Percentiles rank a stretch among this genome's conserved stretches.
Evolutionary conservation across 2,888 invertebrate genomes (phyloP).

Genomic region (Tuta absoluta): DNA sequence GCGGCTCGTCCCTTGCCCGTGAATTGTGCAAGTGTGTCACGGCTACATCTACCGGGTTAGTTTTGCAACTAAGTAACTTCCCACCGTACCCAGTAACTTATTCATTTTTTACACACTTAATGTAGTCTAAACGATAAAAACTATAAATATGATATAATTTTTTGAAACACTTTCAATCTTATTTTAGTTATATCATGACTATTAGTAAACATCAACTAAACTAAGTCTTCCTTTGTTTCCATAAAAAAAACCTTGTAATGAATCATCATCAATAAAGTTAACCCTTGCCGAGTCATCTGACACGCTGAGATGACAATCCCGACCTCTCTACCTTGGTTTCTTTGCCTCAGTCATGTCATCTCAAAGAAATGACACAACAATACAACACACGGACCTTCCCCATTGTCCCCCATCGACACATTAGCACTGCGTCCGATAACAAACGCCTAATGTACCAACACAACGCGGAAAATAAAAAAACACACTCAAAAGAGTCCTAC

Average conservation of each 20-base stretch:
- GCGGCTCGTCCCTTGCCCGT: too few relatives aligned
- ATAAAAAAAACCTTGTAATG: slow-evolving; percentile 1
- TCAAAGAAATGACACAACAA: slow-evolving; percentile 41
- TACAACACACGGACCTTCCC: slow-evolving; percentile 18
- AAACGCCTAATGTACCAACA: slow-evolving; percentile 61
- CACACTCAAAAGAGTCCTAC: slow-evolving; percentile 49
- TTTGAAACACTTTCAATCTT: neutral
- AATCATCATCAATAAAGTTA: slow-evolving; percentile 18
- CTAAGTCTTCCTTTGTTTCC: neutral
- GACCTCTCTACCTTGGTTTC: neutral
- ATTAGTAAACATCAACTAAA: neutral
- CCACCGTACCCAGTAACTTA: too few relatives aligned
- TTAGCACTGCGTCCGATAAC: slow-evolving; percentile 59
- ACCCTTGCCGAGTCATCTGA: slow-evolving; percentile 16
- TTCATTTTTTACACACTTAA: too few relatives aligned
- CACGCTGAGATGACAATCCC: slow-evolving; percentile 10
- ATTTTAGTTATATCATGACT: neutral
- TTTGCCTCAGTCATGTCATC: slow-evolving; percentile 13
- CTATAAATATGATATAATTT: too few relatives aligned
- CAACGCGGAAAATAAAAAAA: slow-evolving; percentile 47
- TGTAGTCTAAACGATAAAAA: too few relatives aligned
- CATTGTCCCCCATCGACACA: slow-evolving; percentile 45
- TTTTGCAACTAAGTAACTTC: too few relatives aligned
- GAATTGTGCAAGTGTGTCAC: too few relatives aligned
- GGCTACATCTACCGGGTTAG: too few relatives aligned